A percentile compares a stretch with the other conserved stretches of the same genome.
phyloP scores from a whole-genome alignment of 2,888 invertebrate genomes.

The Ormyrus rosae region DNA sequence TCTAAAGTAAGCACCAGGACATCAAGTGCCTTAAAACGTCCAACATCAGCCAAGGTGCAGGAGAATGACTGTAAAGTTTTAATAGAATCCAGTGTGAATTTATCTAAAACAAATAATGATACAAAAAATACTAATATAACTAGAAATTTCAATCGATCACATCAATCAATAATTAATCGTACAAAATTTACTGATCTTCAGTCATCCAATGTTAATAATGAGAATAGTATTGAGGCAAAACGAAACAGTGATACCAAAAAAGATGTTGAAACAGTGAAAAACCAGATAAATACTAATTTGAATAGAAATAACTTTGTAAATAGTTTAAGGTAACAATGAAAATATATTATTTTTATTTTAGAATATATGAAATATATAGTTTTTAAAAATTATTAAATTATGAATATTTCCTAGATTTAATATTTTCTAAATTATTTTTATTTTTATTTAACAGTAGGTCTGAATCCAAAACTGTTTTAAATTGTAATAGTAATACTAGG shows the following conservation, averaged over 20 bases:
- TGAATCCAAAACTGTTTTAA: neutral
- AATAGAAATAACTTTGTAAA: constrained; percentile 59
- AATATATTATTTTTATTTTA: constrained; percentile 25
- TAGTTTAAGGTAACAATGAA: constrained; percentile 35
- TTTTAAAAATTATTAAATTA: constrained; percentile 7
- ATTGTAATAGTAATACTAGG: constrained; percentile 10
- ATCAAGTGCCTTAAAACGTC: constrained; percentile 60
- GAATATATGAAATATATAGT: constrained; percentile 14
- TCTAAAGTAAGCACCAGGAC: constrained; percentile 63
- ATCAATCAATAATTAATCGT: constrained; percentile 26
- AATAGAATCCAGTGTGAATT: constrained; percentile 60
- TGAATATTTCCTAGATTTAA: no score
- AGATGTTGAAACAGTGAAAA: constrained; percentile 64
- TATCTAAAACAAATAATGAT: constrained; percentile 57
- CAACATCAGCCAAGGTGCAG: constrained; percentile 59
- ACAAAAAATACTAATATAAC: constrained; percentile 52
- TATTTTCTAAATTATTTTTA: no score
- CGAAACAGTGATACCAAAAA: constrained; percentile 58
- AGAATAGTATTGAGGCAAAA: constrained; percentile 52
- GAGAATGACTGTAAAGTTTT: constrained; percentile 60
- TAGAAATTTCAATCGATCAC: constrained; percentile 49
- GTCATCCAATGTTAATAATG: constrained; percentile 54
- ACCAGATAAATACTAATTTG: constrained; percentile 66
- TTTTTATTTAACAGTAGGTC: constrained; percentile 4
- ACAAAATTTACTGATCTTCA: constrained; percentile 31